A percentile compares a stretch with the other conserved stretches of the same genome.
phyloP scores from a whole-genome alignment of 2,888 invertebrate species.

The Calameuta pallipes region DNA sequence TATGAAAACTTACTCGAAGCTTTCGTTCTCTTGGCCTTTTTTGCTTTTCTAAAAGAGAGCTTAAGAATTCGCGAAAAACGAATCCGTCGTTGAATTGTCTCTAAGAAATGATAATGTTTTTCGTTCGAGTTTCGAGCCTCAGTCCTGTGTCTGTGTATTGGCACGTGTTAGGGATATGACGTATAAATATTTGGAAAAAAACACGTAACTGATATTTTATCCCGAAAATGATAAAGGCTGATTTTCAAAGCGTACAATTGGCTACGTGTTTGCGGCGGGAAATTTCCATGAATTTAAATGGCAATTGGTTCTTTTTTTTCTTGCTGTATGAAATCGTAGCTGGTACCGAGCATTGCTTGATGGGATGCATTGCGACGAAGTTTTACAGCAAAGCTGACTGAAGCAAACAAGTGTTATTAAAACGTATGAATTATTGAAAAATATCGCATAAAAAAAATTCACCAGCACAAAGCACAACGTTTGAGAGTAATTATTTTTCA shows the following conservation, averaged over 20 bases:
- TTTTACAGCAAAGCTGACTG: not conserved
- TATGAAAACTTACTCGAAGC: not conserved
- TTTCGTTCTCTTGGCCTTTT: not conserved
- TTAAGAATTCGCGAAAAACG: not conserved
- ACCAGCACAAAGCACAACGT: not conserved
- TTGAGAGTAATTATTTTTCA: not conserved
- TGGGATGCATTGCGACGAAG: not conserved
- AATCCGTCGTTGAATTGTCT: not conserved
- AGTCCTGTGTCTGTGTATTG: not conserved
- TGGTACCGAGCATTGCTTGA: not conserved
- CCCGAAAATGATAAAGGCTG: not conserved
- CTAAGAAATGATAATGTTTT: not conserved
- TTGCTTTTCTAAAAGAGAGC: not conserved
- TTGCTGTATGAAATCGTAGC: not conserved
- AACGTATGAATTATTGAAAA: not conserved
- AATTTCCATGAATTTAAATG: not conserved
- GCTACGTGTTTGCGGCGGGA: not conserved
- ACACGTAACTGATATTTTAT: not conserved
- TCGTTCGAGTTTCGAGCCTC: not conserved
- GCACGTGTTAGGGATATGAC: not conserved
- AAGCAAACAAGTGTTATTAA: not conserved
- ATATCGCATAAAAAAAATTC: not conserved
- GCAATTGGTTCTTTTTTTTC: not conserved
- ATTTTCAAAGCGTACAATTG: not conserved
- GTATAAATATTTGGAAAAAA: not conserved